phyloP scores from a whole-genome alignment of 2,113 vertebrate species.

The Terrapene triunguis region DNA sequence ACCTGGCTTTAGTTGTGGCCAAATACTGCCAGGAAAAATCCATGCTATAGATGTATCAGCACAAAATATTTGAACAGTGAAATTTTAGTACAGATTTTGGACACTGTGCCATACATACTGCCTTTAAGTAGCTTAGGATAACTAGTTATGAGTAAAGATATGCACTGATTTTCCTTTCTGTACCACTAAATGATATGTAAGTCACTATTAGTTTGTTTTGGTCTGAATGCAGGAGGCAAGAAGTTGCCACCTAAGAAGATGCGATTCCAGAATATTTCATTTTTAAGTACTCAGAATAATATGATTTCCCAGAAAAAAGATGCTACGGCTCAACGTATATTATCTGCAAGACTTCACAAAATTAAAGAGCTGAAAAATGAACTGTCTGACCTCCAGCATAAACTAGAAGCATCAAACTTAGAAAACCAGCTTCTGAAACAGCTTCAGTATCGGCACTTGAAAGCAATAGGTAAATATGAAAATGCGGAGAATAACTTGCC shows the following conservation, averaged over 20 bases:
- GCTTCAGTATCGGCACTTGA: slow-evolving; percentile 70
- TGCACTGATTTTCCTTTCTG: background rate
- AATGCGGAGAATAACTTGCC: slow-evolving; percentile 69
- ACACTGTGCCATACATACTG: background rate
- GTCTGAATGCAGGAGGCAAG: slow-evolving; percentile 60
- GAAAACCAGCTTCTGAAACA: slow-evolving; percentile 82
- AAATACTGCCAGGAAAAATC: background rate
- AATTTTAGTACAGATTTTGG: background rate
- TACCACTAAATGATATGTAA: background rate
- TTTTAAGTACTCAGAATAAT: background rate
- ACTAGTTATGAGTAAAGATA: background rate
- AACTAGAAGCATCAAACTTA: slow-evolving; percentile 59
- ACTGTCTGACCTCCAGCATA: slow-evolving; percentile 69
- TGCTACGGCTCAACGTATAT: slow-evolving; percentile 37
- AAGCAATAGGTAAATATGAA: slow-evolving; percentile 78
- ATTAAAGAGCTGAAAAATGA: slow-evolving; percentile 82
- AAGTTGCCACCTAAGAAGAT: slow-evolving; percentile 17
- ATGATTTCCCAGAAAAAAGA: slow-evolving; percentile 35
- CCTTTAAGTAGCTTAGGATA: background rate
- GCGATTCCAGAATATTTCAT: slow-evolving; percentile 3
- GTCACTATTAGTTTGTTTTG: background rate
- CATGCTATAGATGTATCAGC: background rate
- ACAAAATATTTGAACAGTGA: background rate
- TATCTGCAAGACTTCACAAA: slow-evolving; percentile 71
- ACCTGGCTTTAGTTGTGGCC: background rate